Conservation (phyloP, 1,140 invertebrate species). For the Panagrolaimus sp. region DNA sequence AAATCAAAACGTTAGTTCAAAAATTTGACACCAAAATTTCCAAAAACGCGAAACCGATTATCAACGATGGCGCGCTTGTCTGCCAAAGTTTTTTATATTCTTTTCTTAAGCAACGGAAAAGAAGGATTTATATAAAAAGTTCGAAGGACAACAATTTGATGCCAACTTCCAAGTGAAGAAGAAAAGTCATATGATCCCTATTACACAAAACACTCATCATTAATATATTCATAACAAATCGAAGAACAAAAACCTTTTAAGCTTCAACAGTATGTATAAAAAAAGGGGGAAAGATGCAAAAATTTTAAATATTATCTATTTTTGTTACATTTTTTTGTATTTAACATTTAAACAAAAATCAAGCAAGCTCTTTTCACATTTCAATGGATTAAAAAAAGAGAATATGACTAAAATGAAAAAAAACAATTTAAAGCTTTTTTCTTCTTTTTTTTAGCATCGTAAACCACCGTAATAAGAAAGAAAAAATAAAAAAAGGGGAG, state of each 20-base stretch:
- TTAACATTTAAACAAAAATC: neutral
- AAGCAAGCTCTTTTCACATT: neutral
- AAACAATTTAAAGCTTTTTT: neutral
- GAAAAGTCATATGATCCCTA: conserved; percentile 10
- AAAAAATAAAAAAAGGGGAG: neutral
- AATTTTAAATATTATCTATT: too few species aligned
- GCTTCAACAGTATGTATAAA: neutral
- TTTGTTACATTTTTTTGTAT: too few species aligned
- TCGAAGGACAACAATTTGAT: conserved; percentile 11
- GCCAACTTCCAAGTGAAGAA: conserved; percentile 7
- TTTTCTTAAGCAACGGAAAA: neutral
- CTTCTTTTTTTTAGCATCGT: neutral
- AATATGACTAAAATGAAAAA: conserved; percentile 1
- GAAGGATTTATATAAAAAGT: too few species aligned
- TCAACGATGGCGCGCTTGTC: neutral
- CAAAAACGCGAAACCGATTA: neutral
- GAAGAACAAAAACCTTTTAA: conserved; percentile 18
- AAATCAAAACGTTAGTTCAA: neutral
- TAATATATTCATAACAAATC: conserved; percentile 16
- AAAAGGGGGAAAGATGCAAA: too few species aligned
- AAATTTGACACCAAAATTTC: neutral
- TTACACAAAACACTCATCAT: conserved; percentile 15
- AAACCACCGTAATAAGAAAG: neutral
- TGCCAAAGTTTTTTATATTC: conserved; percentile 1
- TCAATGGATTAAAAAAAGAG: neutral